Base-by-base conservation (phyloP, 1,140 invertebrate genomes). In the Calycopis cecrops region DNA sequence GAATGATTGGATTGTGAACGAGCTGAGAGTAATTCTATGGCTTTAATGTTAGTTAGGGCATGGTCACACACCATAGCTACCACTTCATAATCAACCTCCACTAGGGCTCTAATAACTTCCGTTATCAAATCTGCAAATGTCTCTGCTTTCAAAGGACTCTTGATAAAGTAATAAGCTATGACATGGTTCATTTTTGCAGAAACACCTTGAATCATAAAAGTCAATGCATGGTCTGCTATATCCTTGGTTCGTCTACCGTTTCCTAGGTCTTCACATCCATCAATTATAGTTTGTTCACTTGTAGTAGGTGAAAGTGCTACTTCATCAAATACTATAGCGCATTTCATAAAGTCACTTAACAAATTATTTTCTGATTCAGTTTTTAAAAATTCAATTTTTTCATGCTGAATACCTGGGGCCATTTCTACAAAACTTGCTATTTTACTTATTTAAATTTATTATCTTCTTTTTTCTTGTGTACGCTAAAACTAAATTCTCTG, bases 181-280 rank as follows among this genome's bases (percentile, higher is more conserved):
- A 40, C 12, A 4, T 40, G n/a, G 12, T 14, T 40, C 38, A n/a
- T 14, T 33, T 33, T 18, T n/a, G n/a, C 34, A 12, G 12, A 50
- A 50, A 50, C 35, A 35, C 48, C 34, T 35, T 40, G 38, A 40
- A 40, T 12, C 38, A 40, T 40, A 40, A 40, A 40, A 14, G 14
- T 14, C n/a, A 40, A 14, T 11, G 14, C 38, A 40, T 12, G 38
- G 14, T 14, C n/a, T 14, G 38, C n/a, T n/a, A 14, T 14, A 38
- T 38, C 12, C 35, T 34, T 21, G 18, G 18, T 38, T 34, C 21
- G 16, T 40, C 4, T 35, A 38, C 4, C 12, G n/a, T 28, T 28
- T 3, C 21, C 21, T 28, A 35, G 40, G 12, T 34, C 14, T 14
- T 12, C 21, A 40, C 35, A 9, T 9, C 17, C 6, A 10, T 16